These are phyloP conservation scores for Lacerta bilineata DNA, from an alignment of 2,797 vertebrate species.

Conservation along the genomic window DNA sequence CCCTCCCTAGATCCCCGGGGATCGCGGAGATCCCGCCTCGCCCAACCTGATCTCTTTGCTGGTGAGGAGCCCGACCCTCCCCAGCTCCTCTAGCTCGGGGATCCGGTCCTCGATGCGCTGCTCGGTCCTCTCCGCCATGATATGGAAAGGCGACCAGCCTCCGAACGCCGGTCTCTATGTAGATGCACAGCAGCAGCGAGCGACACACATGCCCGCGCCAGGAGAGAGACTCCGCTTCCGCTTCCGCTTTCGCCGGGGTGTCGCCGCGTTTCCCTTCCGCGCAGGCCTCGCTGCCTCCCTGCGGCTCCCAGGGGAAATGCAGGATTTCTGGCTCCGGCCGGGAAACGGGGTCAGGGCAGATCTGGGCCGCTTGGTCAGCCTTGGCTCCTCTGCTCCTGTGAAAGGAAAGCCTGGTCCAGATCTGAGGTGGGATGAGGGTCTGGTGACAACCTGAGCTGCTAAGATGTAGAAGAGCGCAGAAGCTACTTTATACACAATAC, in stretches of 20 bases:
- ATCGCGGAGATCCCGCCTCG: slow-evolving; percentile 26
- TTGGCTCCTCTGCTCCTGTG: background rate
- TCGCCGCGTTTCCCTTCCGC: background rate
- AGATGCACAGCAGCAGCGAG: fast-evolving
- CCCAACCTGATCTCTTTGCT: slow-evolving; percentile 89
- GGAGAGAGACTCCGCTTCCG: fast-evolving
- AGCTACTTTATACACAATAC: background rate
- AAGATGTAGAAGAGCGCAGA: background rate
- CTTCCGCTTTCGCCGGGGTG: background rate
- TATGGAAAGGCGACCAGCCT: fast-evolving
- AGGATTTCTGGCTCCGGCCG: too few relatives aligned
- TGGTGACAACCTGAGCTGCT: too few relatives aligned
- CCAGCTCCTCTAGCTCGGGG: slow-evolving; percentile 92
- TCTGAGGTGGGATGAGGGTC: too few relatives aligned
- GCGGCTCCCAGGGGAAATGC: slow-evolving; percentile 18
- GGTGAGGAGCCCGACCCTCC: slow-evolving; percentile 93
- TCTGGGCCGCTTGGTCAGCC: background rate
- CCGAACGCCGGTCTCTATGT: fast-evolving
- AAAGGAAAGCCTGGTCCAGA: background rate
- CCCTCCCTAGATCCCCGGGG: too few relatives aligned
- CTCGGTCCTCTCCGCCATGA: slow-evolving; percentile 94
- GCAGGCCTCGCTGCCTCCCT: background rate
- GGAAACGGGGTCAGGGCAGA: background rate
- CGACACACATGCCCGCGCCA: too few relatives aligned
- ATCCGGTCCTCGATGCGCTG: slow-evolving; percentile 90